These are phyloP conservation scores for Polylopha cassiicola DNA, from an alignment of 2,888 invertebrate species.

Conservation along the genomic window DNA sequence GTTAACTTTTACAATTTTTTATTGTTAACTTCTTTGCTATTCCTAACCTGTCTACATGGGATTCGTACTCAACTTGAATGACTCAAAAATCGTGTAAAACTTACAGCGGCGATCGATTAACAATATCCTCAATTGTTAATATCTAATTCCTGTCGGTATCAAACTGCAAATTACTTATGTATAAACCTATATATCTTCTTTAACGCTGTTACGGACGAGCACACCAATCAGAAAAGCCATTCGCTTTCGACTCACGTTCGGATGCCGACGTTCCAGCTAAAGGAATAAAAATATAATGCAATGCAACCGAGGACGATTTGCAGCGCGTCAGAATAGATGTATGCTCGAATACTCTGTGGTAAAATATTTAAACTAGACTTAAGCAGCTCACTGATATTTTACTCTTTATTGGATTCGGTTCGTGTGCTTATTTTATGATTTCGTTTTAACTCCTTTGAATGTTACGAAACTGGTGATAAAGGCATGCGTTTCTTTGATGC, in stretches of 20 bases:
- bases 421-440: no score
- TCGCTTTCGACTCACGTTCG: conserved; percentile 10
- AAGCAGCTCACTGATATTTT: no score
- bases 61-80: no score
- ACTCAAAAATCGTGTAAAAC: no score
- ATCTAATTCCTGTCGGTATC: not conserved
- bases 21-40: no score
- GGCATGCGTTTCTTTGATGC: no score
- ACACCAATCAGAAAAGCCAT: conserved; percentile 11
- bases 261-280: conserved; percentile 6
- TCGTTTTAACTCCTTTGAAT: no score
- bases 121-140: not conserved
- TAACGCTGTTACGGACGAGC: conserved; percentile 10
- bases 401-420: no score
- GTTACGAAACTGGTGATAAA: no score
- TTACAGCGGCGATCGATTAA: not conserved
- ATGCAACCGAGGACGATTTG: conserved; percentile 18
- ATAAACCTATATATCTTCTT: conserved; percentile 13
- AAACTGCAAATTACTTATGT: no score
- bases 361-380: conserved; percentile 4
- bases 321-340: conserved; percentile 8
- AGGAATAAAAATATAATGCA: conserved; percentile 19
- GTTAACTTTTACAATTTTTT: no score
- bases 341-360: conserved; percentile 5
- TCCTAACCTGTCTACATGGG: no score